These are phyloP conservation scores for Rhopalosiphum maidis DNA, from an alignment of 1,140 invertebrate species.

Conservation along the genomic window DNA sequence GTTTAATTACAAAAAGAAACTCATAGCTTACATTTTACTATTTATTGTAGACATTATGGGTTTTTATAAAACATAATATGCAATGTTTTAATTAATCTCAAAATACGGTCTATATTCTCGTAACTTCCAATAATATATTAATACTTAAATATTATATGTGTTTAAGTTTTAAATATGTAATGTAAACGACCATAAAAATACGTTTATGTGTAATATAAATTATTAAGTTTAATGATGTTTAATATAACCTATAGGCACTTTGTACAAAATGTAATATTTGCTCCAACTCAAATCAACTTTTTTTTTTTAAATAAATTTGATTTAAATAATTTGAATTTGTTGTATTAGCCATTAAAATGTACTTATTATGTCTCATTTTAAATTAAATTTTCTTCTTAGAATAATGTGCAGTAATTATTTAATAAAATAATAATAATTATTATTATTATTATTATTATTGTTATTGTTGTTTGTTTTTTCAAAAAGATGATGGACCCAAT, in stretches of 20 bases:
- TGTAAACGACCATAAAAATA: not conserved
- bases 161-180: not conserved
- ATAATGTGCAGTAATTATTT: too few relatives aligned
- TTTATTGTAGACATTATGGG: not conserved
- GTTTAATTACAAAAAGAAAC: not conserved
- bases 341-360: too few relatives aligned
- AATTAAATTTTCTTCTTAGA: too few relatives aligned
- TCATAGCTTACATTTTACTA: not conserved
- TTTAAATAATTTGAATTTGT: not conserved
- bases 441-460: too few relatives aligned
- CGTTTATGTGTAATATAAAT: not conserved
- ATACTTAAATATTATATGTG: not conserved
- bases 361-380: too few relatives aligned
- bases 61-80: not conserved
- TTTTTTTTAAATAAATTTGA: not conserved
- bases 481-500: too few relatives aligned
- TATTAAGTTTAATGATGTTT: not conserved
- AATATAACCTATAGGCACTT: too few relatives aligned
- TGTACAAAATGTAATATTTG: not conserved
- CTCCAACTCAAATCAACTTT: not conserved
- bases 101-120: not conserved
- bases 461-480: too few relatives aligned
- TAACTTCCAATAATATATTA: not conserved
- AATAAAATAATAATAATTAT: too few relatives aligned
- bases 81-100: not conserved